Evolutionary conservation across 1,140 invertebrate species (phyloP).

Genomic region (Drosophila willistoni): DNA sequence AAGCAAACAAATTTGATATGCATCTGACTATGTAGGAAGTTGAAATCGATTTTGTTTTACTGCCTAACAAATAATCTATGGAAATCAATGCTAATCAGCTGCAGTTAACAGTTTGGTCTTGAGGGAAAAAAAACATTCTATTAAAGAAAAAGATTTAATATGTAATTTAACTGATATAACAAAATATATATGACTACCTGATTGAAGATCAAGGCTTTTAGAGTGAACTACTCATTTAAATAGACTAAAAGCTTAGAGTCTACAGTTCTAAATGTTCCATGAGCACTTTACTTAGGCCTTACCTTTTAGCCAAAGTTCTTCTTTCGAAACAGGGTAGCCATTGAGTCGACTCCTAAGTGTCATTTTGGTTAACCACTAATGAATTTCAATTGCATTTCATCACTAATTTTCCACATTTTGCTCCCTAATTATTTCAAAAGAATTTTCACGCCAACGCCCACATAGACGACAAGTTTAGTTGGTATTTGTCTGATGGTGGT

Average conservation of each 20-base stretch:
- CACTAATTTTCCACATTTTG: slow-evolving; percentile 54
- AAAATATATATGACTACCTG: too few species aligned
- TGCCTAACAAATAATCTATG: neutral
- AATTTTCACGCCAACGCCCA: slow-evolving; percentile 79
- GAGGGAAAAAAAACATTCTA: neutral
- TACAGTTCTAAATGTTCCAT: too few species aligned
- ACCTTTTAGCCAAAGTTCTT: too few species aligned
- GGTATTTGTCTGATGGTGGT: slow-evolving; percentile 17
- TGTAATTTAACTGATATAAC: too few species aligned
- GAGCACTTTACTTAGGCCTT: too few species aligned
- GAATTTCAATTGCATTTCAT: slow-evolving; percentile 66
- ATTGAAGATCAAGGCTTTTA: too few species aligned
- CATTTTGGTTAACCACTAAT: slow-evolving; percentile 43
- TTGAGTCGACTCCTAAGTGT: neutral
- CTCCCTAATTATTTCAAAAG: slow-evolving; percentile 52
- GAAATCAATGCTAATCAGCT: neutral
- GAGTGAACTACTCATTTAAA: too few species aligned
- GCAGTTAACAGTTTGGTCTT: neutral
- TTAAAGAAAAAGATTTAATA: too few species aligned
- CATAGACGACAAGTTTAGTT: slow-evolving; percentile 41
- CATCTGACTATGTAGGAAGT: neutral
- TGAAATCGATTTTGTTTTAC: neutral
- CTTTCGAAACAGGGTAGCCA: neutral
- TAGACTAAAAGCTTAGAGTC: too few species aligned
- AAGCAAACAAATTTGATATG: neutral